A percentile compares a stretch with the other conserved stretches of the same genome.
Conservation (phyloP, 2,888 invertebrate genomes). For the Tetragonisca angustula region DNA sequence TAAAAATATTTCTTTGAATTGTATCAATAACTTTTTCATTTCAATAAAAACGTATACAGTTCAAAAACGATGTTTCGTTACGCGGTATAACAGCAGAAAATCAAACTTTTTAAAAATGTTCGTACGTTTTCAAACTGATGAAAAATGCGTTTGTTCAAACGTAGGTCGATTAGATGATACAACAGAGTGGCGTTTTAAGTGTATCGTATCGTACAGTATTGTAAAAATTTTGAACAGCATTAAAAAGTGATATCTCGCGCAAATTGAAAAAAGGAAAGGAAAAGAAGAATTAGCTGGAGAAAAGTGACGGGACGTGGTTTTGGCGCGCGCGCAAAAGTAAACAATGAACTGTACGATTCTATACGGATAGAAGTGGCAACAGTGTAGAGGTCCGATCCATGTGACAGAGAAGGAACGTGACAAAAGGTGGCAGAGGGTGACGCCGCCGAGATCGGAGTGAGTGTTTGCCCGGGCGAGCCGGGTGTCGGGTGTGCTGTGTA, state of each 20-base stretch:
- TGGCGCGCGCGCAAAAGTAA: constrained; percentile 75
- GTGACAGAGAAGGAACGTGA: constrained; percentile 83
- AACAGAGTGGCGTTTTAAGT: background rate
- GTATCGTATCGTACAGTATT: background rate
- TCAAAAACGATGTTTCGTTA: background rate
- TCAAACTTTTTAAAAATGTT: background rate
- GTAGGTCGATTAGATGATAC: background rate
- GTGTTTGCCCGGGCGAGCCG: constrained; percentile 82
- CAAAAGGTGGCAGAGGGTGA: constrained; percentile 83
- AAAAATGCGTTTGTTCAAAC: background rate
- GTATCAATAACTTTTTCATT: background rate
- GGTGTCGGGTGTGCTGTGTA: constrained; percentile 77
- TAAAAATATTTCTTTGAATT: background rate
- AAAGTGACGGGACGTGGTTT: constrained; percentile 53
- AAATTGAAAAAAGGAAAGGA: background rate
- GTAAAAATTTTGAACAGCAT: background rate
- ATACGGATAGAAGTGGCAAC: constrained; percentile 74
- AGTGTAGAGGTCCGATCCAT: constrained; percentile 78
- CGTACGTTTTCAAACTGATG: background rate
- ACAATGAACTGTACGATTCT: constrained; percentile 68
- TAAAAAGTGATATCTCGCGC: background rate
- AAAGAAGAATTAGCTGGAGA: constrained; percentile 15
- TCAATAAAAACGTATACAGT: background rate
- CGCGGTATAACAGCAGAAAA: background rate
- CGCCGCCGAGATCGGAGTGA: constrained; percentile 80